Base-by-base conservation (phyloP, 2,797 vertebrate genomes). In the Florisuga fusca region DNA sequence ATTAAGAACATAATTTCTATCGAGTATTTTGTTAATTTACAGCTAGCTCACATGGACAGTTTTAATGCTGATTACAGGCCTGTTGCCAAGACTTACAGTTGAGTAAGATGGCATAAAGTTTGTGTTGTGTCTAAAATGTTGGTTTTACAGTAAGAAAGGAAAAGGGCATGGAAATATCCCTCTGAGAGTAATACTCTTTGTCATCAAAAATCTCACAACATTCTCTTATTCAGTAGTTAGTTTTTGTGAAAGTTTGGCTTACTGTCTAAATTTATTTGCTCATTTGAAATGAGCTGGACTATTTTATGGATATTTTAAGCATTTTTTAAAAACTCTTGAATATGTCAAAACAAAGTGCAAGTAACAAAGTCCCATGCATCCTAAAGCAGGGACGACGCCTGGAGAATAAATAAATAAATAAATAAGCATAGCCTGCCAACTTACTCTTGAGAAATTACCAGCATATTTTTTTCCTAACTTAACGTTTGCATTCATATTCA, bases 401-500 rank as follows among this genome's bases (percentile, higher is more conserved):
- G 20, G 5, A 77, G 21, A 85, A 72, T 1, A 82, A 71, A 63
- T 26, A 85, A 89, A 84, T 25, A 94, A 89, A 84, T 57, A 94
- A 95, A 59, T 41, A 46, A 74, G 9, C 26, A 58, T 12, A 81
- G 4, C 22, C 53, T 78, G 62, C 14, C 48, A 91, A 53, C 62
- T 78, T 59, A 62, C 33, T 73, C 45, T 66, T 66, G 58, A 91
- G 33, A 95, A 93, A 90, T 71, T 74, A 57, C 34, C 8, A 15
- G 33, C 61, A 27, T 45, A 38, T 67, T 78, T 95, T 95, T 93
- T 91, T 71, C 66, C 84, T 61, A 76, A 73, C 62, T 85, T 82
- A 87, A 88, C 67, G 91, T 93, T 88, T 63, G 41, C 87, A 96
- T 96, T 93, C 91, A 94, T 95, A 93, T 93, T 93, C 62, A 82